These are phyloP conservation scores for Colinus virginianus DNA, from an alignment of 2,113 vertebrate genomes.

Conservation along the genomic window DNA sequence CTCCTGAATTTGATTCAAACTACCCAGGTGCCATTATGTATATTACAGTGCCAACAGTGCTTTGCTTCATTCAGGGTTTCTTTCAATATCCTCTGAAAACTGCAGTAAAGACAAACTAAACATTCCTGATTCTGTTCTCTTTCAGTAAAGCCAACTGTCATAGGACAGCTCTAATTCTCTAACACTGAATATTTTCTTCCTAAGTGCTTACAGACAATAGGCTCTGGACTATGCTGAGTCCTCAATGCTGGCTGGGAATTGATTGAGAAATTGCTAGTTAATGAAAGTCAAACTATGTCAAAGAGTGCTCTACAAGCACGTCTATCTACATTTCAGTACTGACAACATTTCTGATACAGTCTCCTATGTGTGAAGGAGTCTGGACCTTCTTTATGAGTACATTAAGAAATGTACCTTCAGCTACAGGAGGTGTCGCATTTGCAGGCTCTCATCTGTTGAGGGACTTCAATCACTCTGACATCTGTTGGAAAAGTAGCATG, in stretches of 20 bases:
- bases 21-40: accelerated
- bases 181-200: background rate
- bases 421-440: too few relatives aligned
- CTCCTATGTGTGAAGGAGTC: background rate
- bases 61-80: background rate
- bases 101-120: background rate
- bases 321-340: background rate
- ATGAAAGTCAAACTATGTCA: background rate
- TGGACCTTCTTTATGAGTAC: background rate
- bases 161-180: background rate
- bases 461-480: too few relatives aligned
- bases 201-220: background rate
- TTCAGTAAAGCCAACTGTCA: background rate
- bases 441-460: too few relatives aligned
- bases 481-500: too few relatives aligned
- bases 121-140: background rate
- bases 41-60: background rate
- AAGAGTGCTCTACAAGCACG: background rate
- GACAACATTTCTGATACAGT: background rate
- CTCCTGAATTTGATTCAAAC: background rate
- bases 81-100: background rate
- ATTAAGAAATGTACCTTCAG: background rate
- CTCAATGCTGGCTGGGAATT: background rate
- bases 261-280: background rate
- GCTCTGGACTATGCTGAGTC: background rate